Conservation (phyloP, 2,797 vertebrate species). For the Discoglossus pictus region DNA sequence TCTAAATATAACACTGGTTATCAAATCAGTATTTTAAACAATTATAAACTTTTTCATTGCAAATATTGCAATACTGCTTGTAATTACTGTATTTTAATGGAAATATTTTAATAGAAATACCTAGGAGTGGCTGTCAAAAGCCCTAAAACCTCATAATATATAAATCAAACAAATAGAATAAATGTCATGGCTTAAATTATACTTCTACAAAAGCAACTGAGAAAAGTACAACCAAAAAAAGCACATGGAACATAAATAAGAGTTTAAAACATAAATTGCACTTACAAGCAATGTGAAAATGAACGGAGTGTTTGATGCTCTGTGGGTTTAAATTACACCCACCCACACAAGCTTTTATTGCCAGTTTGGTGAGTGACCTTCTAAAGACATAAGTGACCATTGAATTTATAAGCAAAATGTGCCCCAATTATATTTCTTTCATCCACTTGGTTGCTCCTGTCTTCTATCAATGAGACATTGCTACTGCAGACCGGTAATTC, state of each 20-base stretch:
- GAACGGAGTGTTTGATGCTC: neutral
- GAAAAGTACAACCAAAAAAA: too few relatives aligned
- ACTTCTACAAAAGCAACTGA: too few relatives aligned
- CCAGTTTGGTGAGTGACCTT: neutral
- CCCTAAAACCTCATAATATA: too few relatives aligned
- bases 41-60: too few relatives aligned
- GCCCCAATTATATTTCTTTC: slow-evolving; percentile 20
- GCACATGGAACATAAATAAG: neutral
- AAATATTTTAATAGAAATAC: too few relatives aligned
- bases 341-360: slow-evolving; percentile 20
- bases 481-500: neutral
- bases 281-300: slow-evolving; percentile 7
- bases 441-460: neutral
- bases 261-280: neutral
- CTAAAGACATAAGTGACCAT: neutral
- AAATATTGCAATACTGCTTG: too few relatives aligned
- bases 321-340: slow-evolving; percentile 5
- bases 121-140: too few relatives aligned
- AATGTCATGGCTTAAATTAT: too few relatives aligned
- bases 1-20: too few relatives aligned
- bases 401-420: slow-evolving; percentile 31
- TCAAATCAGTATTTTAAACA: too few relatives aligned
- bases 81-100: too few relatives aligned
- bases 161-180: too few relatives aligned
- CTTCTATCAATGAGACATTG: slow-evolving; percentile 16